These are phyloP conservation scores for Artibeus lituratus DNA, from an alignment of 2,797 vertebrate species.

Conservation along the genomic window DNA sequence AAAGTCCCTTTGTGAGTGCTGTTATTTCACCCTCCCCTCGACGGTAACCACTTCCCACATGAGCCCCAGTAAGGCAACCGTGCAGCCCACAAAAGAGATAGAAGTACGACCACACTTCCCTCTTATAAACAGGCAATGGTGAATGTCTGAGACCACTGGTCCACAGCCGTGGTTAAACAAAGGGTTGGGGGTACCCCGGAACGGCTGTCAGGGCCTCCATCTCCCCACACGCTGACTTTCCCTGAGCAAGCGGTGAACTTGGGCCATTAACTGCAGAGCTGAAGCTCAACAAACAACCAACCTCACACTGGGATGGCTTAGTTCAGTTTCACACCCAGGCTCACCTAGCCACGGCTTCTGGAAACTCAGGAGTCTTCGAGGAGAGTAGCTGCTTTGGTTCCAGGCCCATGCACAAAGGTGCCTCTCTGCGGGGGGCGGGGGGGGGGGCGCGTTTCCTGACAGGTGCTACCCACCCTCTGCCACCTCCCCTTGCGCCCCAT, in stretches of 20 bases:
- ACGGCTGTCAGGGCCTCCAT: background rate
- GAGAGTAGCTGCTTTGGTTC: background rate
- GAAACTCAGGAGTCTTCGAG: conserved; percentile 2
- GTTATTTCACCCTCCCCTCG: conserved; percentile 49
- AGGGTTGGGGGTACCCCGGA: conserved; percentile 16
- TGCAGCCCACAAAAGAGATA: conserved; percentile 64
- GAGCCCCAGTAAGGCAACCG: conserved; percentile 54
- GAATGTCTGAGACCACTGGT: conserved; percentile 55
- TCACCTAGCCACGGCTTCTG: background rate
- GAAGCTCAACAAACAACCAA: background rate
- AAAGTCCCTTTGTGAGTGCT: conserved; percentile 42
- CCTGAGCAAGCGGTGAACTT: background rate
- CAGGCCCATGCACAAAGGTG: background rate
- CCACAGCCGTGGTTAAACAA: conserved; percentile 43
- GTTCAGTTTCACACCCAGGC: background rate
- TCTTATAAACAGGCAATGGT: conserved; percentile 40
- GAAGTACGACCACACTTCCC: conserved; percentile 63
- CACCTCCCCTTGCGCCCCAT: background rate
- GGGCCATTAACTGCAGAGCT: background rate
- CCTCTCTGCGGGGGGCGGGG: too few relatives aligned
- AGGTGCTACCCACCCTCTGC: background rate
- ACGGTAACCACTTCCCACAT: conserved; percentile 70
- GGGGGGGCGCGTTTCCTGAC: background rate
- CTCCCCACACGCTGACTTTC: background rate
- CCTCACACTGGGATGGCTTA: background rate